Conservation (phyloP, 1,140 invertebrate species). For the Trichonephila inaurata region DNA sequence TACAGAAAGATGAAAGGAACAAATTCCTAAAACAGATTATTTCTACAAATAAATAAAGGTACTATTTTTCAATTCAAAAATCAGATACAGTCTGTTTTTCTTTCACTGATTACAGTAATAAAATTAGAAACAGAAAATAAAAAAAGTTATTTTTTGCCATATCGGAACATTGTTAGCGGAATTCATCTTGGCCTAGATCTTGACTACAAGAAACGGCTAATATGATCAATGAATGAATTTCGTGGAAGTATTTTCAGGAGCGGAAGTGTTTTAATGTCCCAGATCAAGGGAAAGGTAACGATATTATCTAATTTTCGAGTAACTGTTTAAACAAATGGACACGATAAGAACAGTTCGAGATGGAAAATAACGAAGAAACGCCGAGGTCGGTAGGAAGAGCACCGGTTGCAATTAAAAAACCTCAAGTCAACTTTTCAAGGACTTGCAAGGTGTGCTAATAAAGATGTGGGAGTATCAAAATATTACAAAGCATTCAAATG, state of each 20-base stretch:
- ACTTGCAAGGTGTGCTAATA: slow-evolving; percentile 11
- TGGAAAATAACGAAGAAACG: background rate
- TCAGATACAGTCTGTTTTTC: no score
- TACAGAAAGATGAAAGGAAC: no score
- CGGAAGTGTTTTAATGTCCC: slow-evolving; percentile 17
- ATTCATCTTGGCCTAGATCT: slow-evolving; percentile 27
- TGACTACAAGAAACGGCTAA: background rate
- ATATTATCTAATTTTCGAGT: background rate
- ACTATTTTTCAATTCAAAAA: no score
- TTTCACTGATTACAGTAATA: no score
- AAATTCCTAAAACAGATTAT: no score
- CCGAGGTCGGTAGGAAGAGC: background rate
- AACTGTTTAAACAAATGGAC: slow-evolving; percentile 1
- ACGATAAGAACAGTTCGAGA: background rate
- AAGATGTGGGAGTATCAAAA: background rate
- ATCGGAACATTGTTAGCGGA: background rate
- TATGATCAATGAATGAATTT: slow-evolving; percentile 2
- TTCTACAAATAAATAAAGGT: no score
- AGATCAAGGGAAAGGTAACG: slow-evolving; percentile 26
- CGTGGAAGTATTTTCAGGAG: background rate
- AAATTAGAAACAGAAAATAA: no score
- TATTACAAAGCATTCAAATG: background rate
- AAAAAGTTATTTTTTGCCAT: background rate
- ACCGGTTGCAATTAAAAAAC: background rate
- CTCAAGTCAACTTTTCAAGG: background rate